Base-by-base conservation (phyloP, 2,888 invertebrate species). In the Blomia tropicalis region DNA sequence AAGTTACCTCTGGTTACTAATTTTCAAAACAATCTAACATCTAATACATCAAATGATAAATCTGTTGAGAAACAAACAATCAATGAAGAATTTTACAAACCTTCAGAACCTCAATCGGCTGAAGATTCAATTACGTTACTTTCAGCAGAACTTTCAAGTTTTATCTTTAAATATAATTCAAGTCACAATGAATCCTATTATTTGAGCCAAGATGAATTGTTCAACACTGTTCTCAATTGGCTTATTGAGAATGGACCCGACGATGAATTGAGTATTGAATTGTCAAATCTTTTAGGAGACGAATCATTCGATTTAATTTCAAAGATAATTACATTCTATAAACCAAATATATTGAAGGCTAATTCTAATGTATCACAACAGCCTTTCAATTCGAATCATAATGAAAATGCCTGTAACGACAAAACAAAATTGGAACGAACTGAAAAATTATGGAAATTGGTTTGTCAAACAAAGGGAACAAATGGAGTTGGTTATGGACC, bases 241-340 rank as follows among this genome's bases (percentile, higher is more conserved):
- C 58, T 62, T 43, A 54, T 62, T 23, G 63, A 59, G 17, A 27
- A 22, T 7, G 41, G 58, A 32, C 29, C 59, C 19, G 64, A 65
- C 7, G 56, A 56, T 22, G 29, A n/a, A n/a, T 23, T 56, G 14
- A 14, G 29, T 25, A 25, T 19, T 19, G 56, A 56, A 25, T 36
- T 56, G 31, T 29, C 56, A 11, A 56, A 56, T 31, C 31, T 56
- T 2, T 30, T 56, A n/a, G 56, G 56, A 5, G 56, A 56, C 11
- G 27, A 56, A 2, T 56, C 4, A 30, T 31, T 29, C 5, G 5
- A 23, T 14, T n/a, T 41, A 22, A 54, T 58, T 25, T 17, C 5
- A 30, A 27, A 43, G 11, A 32, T 36, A 17, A 22, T 44, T 19
- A 32, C 51, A 14, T 61, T 31, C 25, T 53, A 44, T 56, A 60